These are phyloP conservation scores for Donacobius atricapilla DNA, from an alignment of 2,113 vertebrate species.

Conservation along the genomic window DNA sequence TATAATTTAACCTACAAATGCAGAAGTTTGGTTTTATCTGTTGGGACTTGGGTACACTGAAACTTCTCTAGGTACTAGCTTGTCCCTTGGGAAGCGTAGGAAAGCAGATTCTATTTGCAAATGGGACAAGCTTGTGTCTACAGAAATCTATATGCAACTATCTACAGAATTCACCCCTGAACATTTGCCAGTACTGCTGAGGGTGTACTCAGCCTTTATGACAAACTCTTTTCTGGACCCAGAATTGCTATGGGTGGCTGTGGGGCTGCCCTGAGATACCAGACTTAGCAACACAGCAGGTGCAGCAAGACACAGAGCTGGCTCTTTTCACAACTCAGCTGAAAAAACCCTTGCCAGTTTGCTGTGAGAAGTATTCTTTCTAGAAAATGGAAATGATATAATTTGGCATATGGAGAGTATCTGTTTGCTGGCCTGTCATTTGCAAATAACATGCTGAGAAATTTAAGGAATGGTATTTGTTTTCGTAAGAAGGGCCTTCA, in stretches of 20 bases:
- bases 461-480: not conserved
- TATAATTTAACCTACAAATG: not conserved
- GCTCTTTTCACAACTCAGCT: not conserved
- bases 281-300: not conserved
- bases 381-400: not conserved
- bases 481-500: not conserved
- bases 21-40: not conserved
- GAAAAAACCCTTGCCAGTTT: not conserved
- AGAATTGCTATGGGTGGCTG: not conserved
- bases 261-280: not conserved
- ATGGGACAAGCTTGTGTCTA: not conserved
- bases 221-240: not conserved
- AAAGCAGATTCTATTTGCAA: not conserved
- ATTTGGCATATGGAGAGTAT: not conserved
- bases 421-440: not conserved
- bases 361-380: not conserved
- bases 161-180: not conserved
- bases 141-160: not conserved
- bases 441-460: not conserved
- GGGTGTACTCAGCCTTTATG: not conserved
- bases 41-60: not conserved
- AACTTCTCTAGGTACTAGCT: not conserved
- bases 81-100: not conserved
- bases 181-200: not conserved
- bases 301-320: not conserved